Evolutionary conservation across 2,113 vertebrate genomes (phyloP), one percentile per base, ranked within the genome.

Genomic region (Gila orcuttii): DNA sequence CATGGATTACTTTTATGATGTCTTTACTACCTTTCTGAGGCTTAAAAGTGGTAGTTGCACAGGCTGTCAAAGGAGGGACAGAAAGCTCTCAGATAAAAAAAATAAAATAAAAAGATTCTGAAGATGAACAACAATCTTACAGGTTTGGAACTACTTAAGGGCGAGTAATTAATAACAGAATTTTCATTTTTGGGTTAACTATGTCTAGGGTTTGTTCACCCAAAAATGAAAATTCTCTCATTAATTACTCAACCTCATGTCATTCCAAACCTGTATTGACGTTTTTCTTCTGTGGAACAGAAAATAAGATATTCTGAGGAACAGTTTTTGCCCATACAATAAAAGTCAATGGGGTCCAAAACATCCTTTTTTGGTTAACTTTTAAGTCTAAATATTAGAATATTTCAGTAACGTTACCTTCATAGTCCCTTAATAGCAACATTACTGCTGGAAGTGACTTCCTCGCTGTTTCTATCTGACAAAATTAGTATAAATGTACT

Each of bases 391-490:
- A 69, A 39, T 68, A 39, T 39, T 10, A 5, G 15, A 69, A 39
- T 1, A 25, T 25, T 15, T 45, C 5, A 25, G 25, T 25, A 28
- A 8, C n/a, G 3, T 33, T 33, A 68, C 13, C 13, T 33, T 68
- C 28, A 17, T 68, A 31, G 28, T 33, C 28, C 12, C 15, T 73
- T 45, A 25, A 15, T 7, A 11, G 21, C 23, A 47, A 25, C 21
- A 73, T 33, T 36, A 45, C 69, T 23, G 4, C 39, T 3, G 39
- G 36, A 73, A 4, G 11, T n/a, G 69, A 45, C 5, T 45, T 21
- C 69, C 55, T n/a, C 31, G 39, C 31, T 59, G 50, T 79, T 79
- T 79, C 76, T 39, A 25, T 79, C 33, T 79, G 78, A 79, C 23
- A 62, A 62, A 62, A 42, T 10, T 9, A 25, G 13, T 36, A 8